These are phyloP conservation scores for Pseudopleuronectes americanus DNA, from an alignment of 2,797 vertebrate species.

Conservation along the genomic window DNA sequence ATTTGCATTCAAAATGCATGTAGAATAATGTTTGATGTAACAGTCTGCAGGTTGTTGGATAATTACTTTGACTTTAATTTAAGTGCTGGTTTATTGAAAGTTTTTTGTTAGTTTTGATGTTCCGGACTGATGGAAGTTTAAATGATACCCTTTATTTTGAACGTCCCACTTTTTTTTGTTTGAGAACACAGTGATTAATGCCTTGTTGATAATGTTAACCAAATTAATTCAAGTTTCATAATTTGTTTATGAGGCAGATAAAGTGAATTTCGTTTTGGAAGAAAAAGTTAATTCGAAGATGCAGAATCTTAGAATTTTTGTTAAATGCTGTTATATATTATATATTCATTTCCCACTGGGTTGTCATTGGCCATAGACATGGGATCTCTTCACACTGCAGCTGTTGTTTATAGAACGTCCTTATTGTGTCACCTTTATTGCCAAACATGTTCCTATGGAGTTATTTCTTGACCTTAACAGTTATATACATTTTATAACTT, in stretches of 20 bases:
- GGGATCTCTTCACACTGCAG: neutral
- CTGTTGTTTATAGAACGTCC: neutral
- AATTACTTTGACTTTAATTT: neutral
- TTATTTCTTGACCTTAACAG: neutral
- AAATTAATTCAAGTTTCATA: neutral
- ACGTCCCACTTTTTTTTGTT: neutral
- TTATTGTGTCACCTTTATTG: neutral
- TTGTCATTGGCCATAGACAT: neutral
- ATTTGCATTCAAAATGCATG: neutral
- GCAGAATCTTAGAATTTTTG: neutral
- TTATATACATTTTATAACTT: neutral
- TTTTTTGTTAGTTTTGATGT: neutral
- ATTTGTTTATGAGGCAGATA: neutral
- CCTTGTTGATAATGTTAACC: neutral
- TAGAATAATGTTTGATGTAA: neutral
- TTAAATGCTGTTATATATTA: neutral
- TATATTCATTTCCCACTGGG: neutral
- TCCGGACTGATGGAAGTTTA: neutral
- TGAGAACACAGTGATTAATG: no score
- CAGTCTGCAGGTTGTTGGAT: neutral
- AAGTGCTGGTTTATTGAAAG: neutral
- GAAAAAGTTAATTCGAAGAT: no score
- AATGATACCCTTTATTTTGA: neutral
- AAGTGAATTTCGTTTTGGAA: neutral
- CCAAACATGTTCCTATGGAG: neutral